A percentile compares a stretch with the other conserved stretches of the same genome.
These are phyloP conservation scores for human (Homo sapiens) DNA, from an alignment of 2,113 vertebrate genomes.

Conservation along the genomic window GRCh38 chr13:93726501-93727000, in stretches of 20 bases:
- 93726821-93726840: background rate
- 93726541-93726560: slow-evolving; percentile 6
- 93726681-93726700: background rate
- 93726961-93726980: background rate
- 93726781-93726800: background rate
- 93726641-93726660: background rate
- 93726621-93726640: background rate
- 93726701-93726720: background rate
- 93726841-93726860: background rate
- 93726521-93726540: slow-evolving; percentile 53
- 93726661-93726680: background rate
- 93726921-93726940: background rate
- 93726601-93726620: background rate
- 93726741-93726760: background rate
- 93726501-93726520: slow-evolving; percentile 49
- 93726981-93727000: background rate
- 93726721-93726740: background rate
- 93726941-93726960: background rate
- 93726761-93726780: background rate
- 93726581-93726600: background rate
- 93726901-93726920: background rate
- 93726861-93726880: background rate
- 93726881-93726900: background rate
- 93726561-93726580: background rate
- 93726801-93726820: background rate